phyloP scores from a whole-genome alignment of 2,797 vertebrate species.

The Parauchenoglanis punctatus region DNA sequence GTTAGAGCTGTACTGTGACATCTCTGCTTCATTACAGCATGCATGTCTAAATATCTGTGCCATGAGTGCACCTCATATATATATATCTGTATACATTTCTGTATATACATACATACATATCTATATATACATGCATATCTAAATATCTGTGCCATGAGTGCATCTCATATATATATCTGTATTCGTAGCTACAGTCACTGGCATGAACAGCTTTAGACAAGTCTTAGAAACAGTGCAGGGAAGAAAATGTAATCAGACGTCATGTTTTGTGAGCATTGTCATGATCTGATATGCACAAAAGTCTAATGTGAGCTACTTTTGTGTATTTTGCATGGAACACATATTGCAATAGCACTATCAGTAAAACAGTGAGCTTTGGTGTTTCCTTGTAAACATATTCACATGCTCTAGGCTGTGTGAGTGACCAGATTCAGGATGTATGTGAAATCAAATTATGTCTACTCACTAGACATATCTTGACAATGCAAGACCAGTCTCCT shows the following conservation, averaged over 20 bases:
- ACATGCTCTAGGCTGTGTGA: neutral
- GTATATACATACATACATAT: too few species aligned
- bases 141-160: neutral
- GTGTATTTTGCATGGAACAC: neutral
- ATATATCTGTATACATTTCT: too few species aligned
- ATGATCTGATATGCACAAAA: neutral
- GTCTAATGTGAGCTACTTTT: neutral
- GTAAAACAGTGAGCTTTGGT: neutral
- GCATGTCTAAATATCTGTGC: neutral
- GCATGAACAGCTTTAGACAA: conserved; percentile 16
- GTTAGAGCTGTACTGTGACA: neutral
- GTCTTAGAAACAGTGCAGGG: neutral
- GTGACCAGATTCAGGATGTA: neutral
- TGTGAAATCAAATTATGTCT: neutral
- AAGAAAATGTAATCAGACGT: neutral
- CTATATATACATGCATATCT: too few species aligned
- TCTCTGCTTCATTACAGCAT: neutral
- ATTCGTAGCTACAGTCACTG: neutral
- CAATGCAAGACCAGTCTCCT: neutral
- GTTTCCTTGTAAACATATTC: neutral
- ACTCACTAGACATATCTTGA: neutral
- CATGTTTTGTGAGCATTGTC: neutral
- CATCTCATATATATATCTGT: neutral
- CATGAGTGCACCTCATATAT: too few species aligned
- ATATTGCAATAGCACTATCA: neutral